Conservation (phyloP, 2,113 vertebrate genomes). For the Petromus typicus region DNA sequence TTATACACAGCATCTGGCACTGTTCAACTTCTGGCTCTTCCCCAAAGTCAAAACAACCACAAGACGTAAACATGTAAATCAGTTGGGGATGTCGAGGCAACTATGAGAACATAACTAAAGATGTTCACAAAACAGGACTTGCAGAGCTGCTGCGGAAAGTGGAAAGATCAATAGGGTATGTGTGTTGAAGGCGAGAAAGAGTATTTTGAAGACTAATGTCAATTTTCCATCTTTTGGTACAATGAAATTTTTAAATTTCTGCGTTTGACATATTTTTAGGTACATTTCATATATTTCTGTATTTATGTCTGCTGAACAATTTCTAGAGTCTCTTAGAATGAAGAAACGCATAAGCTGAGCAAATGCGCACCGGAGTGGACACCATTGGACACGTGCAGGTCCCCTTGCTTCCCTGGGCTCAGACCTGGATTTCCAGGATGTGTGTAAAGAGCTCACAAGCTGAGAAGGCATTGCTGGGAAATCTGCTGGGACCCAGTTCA, state of each 20-base stretch:
- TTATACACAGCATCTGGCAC: not conserved
- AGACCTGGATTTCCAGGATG: no score
- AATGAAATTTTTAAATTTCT: not conserved
- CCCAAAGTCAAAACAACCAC: not conserved
- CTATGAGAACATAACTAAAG: not conserved
- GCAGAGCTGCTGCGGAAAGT: not conserved
- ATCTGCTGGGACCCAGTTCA: not conserved
- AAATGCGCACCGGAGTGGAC: not conserved
- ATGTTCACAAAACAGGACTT: not conserved
- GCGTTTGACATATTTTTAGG: not conserved
- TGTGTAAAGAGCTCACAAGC: rapidly evolving
- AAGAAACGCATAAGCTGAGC: not conserved
- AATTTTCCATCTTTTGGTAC: not conserved
- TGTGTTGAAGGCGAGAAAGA: not conserved
- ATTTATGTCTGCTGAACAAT: not conserved
- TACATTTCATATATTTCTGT: not conserved
- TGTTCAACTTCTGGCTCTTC: not conserved
- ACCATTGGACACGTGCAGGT: rapidly evolving
- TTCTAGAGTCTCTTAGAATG: not conserved
- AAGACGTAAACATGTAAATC: not conserved
- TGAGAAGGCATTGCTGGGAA: rapidly evolving
- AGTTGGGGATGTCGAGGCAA: not conserved
- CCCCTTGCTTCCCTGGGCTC: not conserved
- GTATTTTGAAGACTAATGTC: not conserved
- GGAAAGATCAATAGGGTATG: not conserved